Conservation (phyloP, 1,140 invertebrate genomes). For the Laupala kohalensis region DNA sequence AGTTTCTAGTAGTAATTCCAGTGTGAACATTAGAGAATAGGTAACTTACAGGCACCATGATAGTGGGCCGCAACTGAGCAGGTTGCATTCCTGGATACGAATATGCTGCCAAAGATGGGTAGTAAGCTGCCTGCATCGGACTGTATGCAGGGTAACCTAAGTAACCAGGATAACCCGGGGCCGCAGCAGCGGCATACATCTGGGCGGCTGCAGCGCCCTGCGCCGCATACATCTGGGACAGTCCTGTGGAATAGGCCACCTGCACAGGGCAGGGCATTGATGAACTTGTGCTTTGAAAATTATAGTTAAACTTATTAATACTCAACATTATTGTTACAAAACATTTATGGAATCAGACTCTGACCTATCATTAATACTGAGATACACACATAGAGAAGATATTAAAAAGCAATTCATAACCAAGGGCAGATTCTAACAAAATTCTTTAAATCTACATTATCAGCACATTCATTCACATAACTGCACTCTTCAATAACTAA, state of each 20-base stretch:
- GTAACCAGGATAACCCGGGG: constrained; percentile 53
- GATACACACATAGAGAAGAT: no score
- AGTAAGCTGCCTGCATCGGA: constrained; percentile 46
- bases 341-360: no score
- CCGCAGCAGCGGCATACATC: constrained; percentile 52
- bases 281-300: no score
- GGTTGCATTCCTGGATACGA: constrained; percentile 54
- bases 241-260: background rate
- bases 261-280: background rate
- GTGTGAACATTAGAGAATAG: background rate
- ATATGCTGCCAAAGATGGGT: constrained; percentile 47
- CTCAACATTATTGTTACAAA: background rate
- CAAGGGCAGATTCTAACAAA: no score
- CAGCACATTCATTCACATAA: no score
- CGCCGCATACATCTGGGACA: constrained; percentile 18
- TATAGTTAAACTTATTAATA: no score
- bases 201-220: constrained; percentile 29
- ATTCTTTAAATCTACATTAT: no score
- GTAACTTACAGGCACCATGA: constrained; percentile 60
- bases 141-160: constrained; percentile 61
- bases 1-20: background rate
- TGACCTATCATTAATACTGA: no score
- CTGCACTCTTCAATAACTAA: no score
- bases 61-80: constrained; percentile 51
- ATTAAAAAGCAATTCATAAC: no score